Evolutionary conservation across 2,888 invertebrate genomes (phyloP), one percentile per base, ranked within the genome.

Genomic region (Phaedon cochleariae): DNA sequence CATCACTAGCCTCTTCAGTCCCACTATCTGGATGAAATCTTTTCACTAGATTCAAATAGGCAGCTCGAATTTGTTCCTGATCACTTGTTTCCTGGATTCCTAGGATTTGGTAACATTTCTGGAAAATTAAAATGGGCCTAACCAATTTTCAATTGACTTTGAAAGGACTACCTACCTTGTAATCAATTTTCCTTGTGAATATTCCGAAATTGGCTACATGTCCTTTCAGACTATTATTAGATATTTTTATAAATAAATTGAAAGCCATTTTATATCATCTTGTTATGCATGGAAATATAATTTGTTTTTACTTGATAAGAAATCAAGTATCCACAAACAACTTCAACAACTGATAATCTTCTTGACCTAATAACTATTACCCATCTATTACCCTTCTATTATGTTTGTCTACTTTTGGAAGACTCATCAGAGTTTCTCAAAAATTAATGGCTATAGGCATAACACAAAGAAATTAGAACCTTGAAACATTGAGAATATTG

Each of bases 11-110:
- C 69, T 92, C 89, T 0, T 87, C 83, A 0, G 87, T 86, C 0
- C 90, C 90, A 51, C 93, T 92, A 77, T 96, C 96, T 0, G 96
- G 96, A 82, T 96, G 96, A 76, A 90, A 94, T 73, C 87, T 87
- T 81, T 95, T 95, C 0, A 92, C 95, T 45, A 94, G 84, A 59
- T 87, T 84, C 53, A 95, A 83, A 79, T 93, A 96, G 1, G 93
- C 90, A 71, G 86, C 81, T 59, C 91, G 87, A 7, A 95, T 87
- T 21, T 88, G 88, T 76, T 91, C 90, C 81, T 92, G 91, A 72
- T 91, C 91, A 20, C 92, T 90, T 59, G 88, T 84, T 71, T 89
- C 86, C 0, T 88, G 83, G 31, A 95, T 85, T 60, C 90, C 90
- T 31, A 95, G 84, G 37, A 89, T 82, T 70, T 85, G 83, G 78